Base-by-base conservation (phyloP, 2,797 vertebrate species). In the Hyperoplus lanceolatus region DNA sequence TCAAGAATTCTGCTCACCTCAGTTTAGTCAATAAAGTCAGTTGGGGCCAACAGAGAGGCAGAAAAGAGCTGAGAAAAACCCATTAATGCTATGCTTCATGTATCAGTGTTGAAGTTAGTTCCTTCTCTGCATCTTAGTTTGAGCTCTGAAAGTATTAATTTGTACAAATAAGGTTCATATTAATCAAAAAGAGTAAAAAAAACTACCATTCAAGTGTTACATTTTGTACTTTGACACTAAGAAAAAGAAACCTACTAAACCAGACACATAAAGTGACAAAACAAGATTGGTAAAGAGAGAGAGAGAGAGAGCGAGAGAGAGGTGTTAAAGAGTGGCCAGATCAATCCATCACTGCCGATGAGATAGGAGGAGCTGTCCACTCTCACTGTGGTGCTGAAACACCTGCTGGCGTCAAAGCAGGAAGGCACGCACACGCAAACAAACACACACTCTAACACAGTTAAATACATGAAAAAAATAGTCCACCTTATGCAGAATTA, bases 371-470 rank as follows among this genome's bases (percentile, higher is more conserved):
- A 90, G 87, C 90, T 93, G 92, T 93, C 88, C 87, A 73, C 63
- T 82, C 66, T 65, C 65, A 55, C n/a, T 68, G 61, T 46, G 84
- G 93, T 93, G 89, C 93, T 93, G 91, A 93, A 93, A 83, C 76
- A 73, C 79, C 41, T 67, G 55, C 77, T 18, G 56, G 16, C n/a
- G 13, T 71, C 43, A 75, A 65, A 80, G 50, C 62, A 62, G 42
- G 14, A 42, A 54, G 14, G 4, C 15, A 14, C 29, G 29, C 29
- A 29, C 29, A 21, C 21, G 21, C 21, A 21, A 1, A 21, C 21
- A 21, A 50, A 56, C 51, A 73, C 60, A 73, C 14, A 54, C 5
- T 14, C 36, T 39, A n/a, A 54, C 10, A 65, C 41, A 46, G 29
- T 5, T 5, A 18, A 71, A 64, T 5, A n/a, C 18, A 60, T 8